Evolutionary conservation across 1,140 invertebrate genomes (phyloP), one percentile per base, ranked within the genome.

Genomic region (Centruroides sculpturatus): DNA sequence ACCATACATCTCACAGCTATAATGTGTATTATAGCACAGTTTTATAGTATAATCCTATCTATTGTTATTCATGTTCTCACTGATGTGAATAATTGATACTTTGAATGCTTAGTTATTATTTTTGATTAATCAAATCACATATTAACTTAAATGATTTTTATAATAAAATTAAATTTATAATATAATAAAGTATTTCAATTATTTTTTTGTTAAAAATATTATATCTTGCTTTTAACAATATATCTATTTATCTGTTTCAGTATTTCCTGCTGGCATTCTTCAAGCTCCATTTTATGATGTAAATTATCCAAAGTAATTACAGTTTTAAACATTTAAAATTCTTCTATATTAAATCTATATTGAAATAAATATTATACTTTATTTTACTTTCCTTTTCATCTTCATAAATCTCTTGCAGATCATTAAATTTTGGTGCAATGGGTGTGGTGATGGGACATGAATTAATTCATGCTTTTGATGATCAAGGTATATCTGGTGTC

Each of bases 381-480:
- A 56, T 34, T n/a, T n/a, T 12, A 35, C 12, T 11, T 5, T 56
- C 46, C 35, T 55, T 6, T 35, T 36, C 9, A 47, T 36, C 8
- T 7, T 54, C 53, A 41, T 41, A 41, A 34, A 46, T 47, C 11
- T 48, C 35, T 57, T 59, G 0, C 6, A 64, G 62, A 47, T 89
- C 89, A 56, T 78, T 98, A 1, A 98, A 98, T 73, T 98, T 87
- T 71, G 94, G 93, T 4, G 92, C 89, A 5, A 96, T 98, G 82
- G 94, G 94, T 0, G 91, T 94, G 4, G 89, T 95, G 0, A 92
- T 95, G 85, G 92, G 92, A 1, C 92, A 96, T 71, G 92, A 96
- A 72, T 72, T 97, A 41, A 95, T 89, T 0, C 92, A 97, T 71
- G 91, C 89, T 6, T 97, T 97, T 75, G 94, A 98, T 73, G 92